phyloP scores from a whole-genome alignment of 2,797 vertebrate genomes.

The Spinus olivaceus region DNA sequence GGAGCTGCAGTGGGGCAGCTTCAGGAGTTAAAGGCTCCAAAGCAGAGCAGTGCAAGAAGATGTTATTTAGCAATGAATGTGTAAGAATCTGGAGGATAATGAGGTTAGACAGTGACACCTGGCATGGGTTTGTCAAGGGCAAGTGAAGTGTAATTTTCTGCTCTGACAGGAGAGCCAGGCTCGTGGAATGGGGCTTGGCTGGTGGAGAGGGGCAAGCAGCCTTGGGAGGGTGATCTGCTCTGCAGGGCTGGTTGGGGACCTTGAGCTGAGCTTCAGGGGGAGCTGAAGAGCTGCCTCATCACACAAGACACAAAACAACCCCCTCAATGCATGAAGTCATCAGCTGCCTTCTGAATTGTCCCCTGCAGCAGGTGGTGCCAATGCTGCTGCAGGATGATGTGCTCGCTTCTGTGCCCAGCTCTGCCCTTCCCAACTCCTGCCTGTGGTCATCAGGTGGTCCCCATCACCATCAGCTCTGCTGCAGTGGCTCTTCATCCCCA shows the following conservation, averaged over 20 bases:
- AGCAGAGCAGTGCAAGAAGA: not conserved
- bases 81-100: not conserved
- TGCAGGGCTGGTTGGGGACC: not conserved
- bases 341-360: not conserved
- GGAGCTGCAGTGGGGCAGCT: not conserved
- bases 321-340: fast-evolving
- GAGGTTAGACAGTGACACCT: not conserved
- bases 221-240: not conserved
- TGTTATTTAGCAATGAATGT: not conserved
- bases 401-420: fast-evolving
- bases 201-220: not conserved
- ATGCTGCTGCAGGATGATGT: fast-evolving
- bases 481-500: not conserved
- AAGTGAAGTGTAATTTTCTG: not conserved
- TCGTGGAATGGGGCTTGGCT: not conserved
- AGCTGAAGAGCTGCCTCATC: not conserved
- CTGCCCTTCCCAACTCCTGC: not conserved
- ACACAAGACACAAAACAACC: not conserved
- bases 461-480: not conserved
- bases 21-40: not conserved
- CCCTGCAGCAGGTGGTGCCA: fast-evolving
- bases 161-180: not conserved
- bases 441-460: not conserved
- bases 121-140: not conserved
- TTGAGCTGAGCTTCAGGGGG: not conserved